Percentiles rank a stretch among this genome's conserved stretches.
These are phyloP conservation scores for Solenopsis fugax DNA, from an alignment of 1,140 invertebrate genomes.

Conservation along the genomic window DNA sequence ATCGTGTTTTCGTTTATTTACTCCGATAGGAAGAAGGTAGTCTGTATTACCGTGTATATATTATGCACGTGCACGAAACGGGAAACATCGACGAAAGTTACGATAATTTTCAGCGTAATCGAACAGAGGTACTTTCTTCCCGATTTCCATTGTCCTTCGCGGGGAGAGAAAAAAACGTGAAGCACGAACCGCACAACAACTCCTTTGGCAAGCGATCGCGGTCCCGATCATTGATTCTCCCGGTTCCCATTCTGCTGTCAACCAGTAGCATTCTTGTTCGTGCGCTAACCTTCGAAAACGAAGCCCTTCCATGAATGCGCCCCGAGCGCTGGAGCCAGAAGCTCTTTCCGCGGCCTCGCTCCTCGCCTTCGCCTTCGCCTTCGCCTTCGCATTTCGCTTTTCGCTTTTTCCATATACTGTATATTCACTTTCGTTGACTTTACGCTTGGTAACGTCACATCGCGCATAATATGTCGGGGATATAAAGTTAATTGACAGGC, in stretches of 20 bases:
- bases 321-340: constrained; percentile 41
- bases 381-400: constrained; percentile 32
- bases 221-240: constrained; percentile 74
- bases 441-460: constrained; percentile 3
- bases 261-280: constrained; percentile 69
- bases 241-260: constrained; percentile 74
- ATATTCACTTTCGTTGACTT: constrained; percentile 52
- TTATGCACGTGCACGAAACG: background rate
- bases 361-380: background rate
- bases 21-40: background rate
- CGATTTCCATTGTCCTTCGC: constrained; percentile 58
- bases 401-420: constrained; percentile 32
- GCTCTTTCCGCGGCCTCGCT: constrained; percentile 6
- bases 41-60: background rate
- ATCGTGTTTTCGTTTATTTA: background rate
- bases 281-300: constrained; percentile 74
- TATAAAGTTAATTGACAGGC: constrained; percentile 47
- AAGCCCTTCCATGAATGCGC: constrained; percentile 66
- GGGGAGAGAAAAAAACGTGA: constrained; percentile 22
- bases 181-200: constrained; percentile 27
- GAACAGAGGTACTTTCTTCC: constrained; percentile 30
- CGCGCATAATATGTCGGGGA: constrained; percentile 12
- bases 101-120: constrained; percentile 48
- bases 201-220: constrained; percentile 61
- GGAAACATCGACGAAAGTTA: constrained; percentile 26